Percentiles rank a stretch among this genome's conserved stretches.
These are phyloP conservation scores for Botia almorhae DNA, from an alignment of 2,797 vertebrate species.

Conservation along the genomic window DNA sequence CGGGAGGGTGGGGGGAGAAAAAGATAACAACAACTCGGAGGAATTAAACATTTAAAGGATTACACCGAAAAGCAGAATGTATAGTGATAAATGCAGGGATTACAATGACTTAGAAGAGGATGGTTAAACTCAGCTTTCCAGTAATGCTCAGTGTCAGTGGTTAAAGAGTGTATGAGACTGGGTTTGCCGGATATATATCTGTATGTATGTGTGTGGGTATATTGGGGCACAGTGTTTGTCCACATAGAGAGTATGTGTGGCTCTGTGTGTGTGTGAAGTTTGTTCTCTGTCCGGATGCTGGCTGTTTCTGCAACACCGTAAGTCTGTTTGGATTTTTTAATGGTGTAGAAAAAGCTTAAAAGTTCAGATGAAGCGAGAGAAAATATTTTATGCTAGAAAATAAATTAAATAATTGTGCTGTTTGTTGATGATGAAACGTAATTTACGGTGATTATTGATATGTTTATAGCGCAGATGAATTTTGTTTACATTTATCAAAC, in stretches of 20 bases:
- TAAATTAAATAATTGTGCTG: background rate
- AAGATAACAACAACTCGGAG: conserved; percentile 80
- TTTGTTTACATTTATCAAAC: background rate
- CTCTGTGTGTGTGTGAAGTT: conserved; percentile 57
- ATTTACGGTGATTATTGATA: background rate
- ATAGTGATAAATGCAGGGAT: conserved; percentile 83
- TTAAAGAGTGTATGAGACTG: conserved; percentile 55
- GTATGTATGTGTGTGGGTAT: conserved; percentile 49
- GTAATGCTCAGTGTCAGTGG: conserved; percentile 80
- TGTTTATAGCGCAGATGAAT: background rate
- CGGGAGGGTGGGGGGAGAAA: conserved; percentile 61
- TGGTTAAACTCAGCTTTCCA: conserved; percentile 81
- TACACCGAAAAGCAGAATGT: conserved; percentile 82
- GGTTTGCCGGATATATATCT: conserved; percentile 56
- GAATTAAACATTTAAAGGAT: conserved; percentile 84
- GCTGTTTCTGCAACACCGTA: conserved; percentile 68
- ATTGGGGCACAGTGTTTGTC: conserved; percentile 38
- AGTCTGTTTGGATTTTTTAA: conserved; percentile 54
- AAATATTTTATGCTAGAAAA: background rate
- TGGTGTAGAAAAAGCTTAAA: background rate
- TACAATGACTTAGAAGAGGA: conserved; percentile 84
- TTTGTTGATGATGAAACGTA: background rate
- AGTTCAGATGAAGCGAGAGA: background rate
- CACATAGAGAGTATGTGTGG: conserved; percentile 29
- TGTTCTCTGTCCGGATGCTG: conserved; percentile 71